Base-by-base conservation (phyloP, 2,797 vertebrate species). In the Sebastes vulpes region DNA sequence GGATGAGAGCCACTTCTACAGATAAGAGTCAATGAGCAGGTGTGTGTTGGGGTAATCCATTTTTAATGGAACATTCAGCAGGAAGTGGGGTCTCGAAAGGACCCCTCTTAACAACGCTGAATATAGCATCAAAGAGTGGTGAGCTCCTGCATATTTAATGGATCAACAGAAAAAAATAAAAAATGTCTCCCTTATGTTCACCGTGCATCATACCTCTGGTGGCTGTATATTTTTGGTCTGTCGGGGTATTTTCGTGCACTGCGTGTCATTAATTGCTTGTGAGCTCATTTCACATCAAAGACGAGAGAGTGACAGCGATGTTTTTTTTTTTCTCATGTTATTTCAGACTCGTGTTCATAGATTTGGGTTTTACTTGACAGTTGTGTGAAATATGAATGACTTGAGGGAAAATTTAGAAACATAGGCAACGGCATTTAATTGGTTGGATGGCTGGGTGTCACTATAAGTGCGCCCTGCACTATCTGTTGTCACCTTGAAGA, bases 61-160 rank as follows among this genome's bases (percentile, higher is more conserved):
- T 74, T 92, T 93, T 92, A 92, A 93, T 88, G 83, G 67, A 65
- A 77, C 75, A 71, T 84, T 89, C 79, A 85, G 88, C 80, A 89
- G 91, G 85, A 87, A 86, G 87, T 69, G 65, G 29, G 54, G 74
- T 82, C 80, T 83, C 72, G 2, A 72, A 78, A 81, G 82, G 75
- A 64, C 66, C 65, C 57, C 31, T 70, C 26, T 64, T 73, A 83
- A 75, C 86, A 60, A 20, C 5, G 8, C 86, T 90, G 87, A 90
- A 87, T 79, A 88, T 90, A 90, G 78, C 83, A 86, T 79, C 72
- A 87, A 75, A 84, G 77, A 75, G 76, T 20, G 12, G 63, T 35
- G 50, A 56, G 53, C 8, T 50, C 31, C 31, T 86, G 60, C 54
- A 84, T 84, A 73, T 81, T 83, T 85, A 68, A 91, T 82, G 48